Evolutionary conservation across 2,797 vertebrate genomes (phyloP).

Genomic region (Periophthalmus magnuspinnatus): DNA sequence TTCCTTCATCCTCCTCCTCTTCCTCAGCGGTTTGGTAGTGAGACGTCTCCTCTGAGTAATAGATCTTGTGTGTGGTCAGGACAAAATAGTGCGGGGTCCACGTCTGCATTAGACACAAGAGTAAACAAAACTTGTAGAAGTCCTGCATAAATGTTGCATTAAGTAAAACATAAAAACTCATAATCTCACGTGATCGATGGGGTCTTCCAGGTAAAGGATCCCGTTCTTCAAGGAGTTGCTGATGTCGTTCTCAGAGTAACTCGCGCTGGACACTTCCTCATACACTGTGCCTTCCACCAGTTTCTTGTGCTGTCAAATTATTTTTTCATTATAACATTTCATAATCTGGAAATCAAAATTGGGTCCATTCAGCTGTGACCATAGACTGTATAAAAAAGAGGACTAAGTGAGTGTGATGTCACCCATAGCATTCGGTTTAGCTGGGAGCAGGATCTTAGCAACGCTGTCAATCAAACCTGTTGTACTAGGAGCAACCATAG

Average conservation of each 20-base stretch:
- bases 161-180: neutral
- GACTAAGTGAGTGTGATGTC: no score
- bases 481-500: no score
- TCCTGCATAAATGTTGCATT: neutral
- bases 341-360: neutral
- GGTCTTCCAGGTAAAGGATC: slow-evolving; percentile 95
- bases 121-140: neutral
- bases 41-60: slow-evolving; percentile 95
- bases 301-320: slow-evolving; percentile 91
- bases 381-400: no score
- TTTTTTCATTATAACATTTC: neutral
- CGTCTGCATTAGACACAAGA: slow-evolving; percentile 74
- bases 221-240: slow-evolving; percentile 99
- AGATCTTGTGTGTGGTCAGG: slow-evolving; percentile 96
- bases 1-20: slow-evolving; percentile 88
- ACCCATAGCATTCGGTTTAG: no score
- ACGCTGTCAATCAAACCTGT: no score
- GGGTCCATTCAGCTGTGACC: neutral
- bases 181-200: slow-evolving; percentile 91
- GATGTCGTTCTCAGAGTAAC: slow-evolving; percentile 97
- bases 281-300: slow-evolving; percentile 96
- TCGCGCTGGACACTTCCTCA: slow-evolving; percentile 90
- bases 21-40: slow-evolving; percentile 93
- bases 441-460: no score
- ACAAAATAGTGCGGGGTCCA: slow-evolving; percentile 99